Evolutionary conservation across 1,140 invertebrate species (phyloP), one percentile per base, ranked within the genome.

Genomic region (Eciton burchellii): DNA sequence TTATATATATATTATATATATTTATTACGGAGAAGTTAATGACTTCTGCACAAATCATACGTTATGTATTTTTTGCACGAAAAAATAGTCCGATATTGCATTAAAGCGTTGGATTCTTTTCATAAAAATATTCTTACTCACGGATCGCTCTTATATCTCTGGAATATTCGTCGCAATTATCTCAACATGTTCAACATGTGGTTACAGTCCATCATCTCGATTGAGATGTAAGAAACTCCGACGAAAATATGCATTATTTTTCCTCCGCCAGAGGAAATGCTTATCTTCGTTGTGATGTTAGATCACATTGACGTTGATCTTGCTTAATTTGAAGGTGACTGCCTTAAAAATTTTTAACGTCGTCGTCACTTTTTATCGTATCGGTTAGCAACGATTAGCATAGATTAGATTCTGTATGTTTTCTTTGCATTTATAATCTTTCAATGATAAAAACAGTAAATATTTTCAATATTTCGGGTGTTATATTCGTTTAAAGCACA

Each of bases 211-310:
- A 19, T 12, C 21, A n/a, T 8, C 35, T 52, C 9, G 1, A 57
- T 16, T 56, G n/a, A 29, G 9, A 45, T 3, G 62, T 49, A 68
- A n/a, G n/a, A 45, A 4, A 57, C 56, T 76, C 52, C 1, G 3
- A 16, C 19, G 16, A 54, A 65, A 54, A 66, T 8, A 21, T 14
- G 3, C 6, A 5, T 60, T 35, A n/a, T 9, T 49, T n/a, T 21
- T 63, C 1, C 43, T 41, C 41, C 45, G 45, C 12, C 12, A 1
- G n/a, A 21, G n/a, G n/a, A 68, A 29, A 4, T 29, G 21, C 35
- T 56, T 79, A 79, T 79, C 74, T 56, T 43, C 9, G 16, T 9
- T 3, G 0, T 77, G 62, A 66, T 47, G 73, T 68, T 62, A 66
- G 29, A 43, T 14, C 41, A n/a, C 29, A 16, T 54, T 43, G 21